A percentile compares a stretch with the other conserved stretches of the same genome.
Evolutionary conservation across 37 sponge, comb jelly and placozoan species (phyloP).

Genomic region (Agelas oroides): DNA sequence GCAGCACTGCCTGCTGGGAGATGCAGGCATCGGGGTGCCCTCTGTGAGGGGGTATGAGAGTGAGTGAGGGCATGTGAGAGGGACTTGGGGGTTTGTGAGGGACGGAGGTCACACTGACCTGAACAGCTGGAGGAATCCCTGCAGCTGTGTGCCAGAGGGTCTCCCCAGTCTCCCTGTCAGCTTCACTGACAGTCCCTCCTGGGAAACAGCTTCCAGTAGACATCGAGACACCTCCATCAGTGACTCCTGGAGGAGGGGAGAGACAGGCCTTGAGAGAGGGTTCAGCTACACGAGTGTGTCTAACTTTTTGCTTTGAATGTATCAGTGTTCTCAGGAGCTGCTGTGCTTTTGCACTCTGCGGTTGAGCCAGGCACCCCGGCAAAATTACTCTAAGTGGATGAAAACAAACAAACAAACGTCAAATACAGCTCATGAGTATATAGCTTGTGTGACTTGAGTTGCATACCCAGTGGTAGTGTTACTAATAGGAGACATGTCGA

Average conservation of each 20-base stretch:
- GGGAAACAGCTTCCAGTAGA: slow-evolving; percentile 57
- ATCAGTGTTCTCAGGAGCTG: slow-evolving; percentile 53
- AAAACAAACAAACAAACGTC: too few species aligned
- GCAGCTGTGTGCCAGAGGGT: slow-evolving; percentile 50
- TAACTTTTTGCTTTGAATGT: slow-evolving; percentile 55
- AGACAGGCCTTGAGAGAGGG: not conserved
- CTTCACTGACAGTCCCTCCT: slow-evolving; percentile 55
- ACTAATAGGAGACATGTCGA: slow-evolving; percentile 55
- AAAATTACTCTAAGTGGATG: not conserved
- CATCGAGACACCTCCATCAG: slow-evolving; percentile 68
- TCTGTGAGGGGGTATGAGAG: slow-evolving; percentile 6
- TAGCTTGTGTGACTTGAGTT: too few species aligned
- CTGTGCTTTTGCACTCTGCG: slow-evolving; percentile 13
- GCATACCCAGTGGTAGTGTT: slow-evolving; percentile 1
- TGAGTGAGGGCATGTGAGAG: too few species aligned
- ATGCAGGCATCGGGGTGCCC: slow-evolving; percentile 24
- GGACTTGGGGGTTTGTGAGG: too few species aligned
- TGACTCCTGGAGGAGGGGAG: slow-evolving; percentile 45
- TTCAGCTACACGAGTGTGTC: not conserved
- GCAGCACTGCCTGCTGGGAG: slow-evolving; percentile 54
- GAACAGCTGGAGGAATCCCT: slow-evolving; percentile 53
- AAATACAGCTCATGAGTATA: too few species aligned
- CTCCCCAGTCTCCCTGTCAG: slow-evolving; percentile 49
- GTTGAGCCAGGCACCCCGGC: slow-evolving; percentile 59
- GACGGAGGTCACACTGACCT: slow-evolving; percentile 13